A percentile compares a stretch with the other conserved stretches of the same genome.
Evolutionary conservation across 2,888 invertebrate species (phyloP).

Genomic region (Sisyra nigra): DNA sequence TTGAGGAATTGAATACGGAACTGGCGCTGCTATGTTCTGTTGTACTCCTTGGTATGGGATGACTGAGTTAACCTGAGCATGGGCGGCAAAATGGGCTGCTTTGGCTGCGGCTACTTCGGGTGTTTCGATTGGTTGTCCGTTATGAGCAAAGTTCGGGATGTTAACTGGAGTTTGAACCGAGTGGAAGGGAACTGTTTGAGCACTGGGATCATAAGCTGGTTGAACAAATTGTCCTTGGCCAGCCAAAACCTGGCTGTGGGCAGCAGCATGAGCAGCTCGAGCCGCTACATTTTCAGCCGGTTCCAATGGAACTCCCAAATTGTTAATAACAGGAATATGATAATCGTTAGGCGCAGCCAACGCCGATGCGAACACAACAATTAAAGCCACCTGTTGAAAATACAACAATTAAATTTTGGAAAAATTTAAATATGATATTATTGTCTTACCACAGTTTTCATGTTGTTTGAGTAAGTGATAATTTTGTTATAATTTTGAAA

Average conservation of each 20-base stretch:
- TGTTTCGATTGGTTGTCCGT: not conserved
- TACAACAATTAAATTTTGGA: not conserved
- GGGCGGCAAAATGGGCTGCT: not conserved
- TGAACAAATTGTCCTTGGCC: not conserved
- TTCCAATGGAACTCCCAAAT: slow-evolving; percentile 6
- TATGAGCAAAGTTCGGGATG: not conserved
- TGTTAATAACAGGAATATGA: slow-evolving; percentile 5
- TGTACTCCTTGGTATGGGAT: not conserved
- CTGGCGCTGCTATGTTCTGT: not conserved
- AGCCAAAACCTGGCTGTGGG: slow-evolving; percentile 3
- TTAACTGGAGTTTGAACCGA: not conserved
- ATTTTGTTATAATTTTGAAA: too few species aligned
- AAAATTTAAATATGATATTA: not conserved
- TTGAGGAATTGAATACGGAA: too few species aligned
- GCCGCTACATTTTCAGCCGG: slow-evolving; percentile 7
- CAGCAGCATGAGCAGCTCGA: slow-evolving; percentile 12
- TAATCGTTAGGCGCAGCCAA: not conserved
- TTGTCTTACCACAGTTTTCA: not conserved
- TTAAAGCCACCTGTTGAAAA: not conserved
- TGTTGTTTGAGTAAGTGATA: not conserved
- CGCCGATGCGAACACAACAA: not conserved
- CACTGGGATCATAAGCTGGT: not conserved
- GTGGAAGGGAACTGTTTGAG: not conserved
- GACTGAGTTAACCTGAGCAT: not conserved
- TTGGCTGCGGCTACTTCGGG: too few species aligned